phyloP scores from a whole-genome alignment of 2,797 vertebrate genomes.

The Channa striata region DNA sequence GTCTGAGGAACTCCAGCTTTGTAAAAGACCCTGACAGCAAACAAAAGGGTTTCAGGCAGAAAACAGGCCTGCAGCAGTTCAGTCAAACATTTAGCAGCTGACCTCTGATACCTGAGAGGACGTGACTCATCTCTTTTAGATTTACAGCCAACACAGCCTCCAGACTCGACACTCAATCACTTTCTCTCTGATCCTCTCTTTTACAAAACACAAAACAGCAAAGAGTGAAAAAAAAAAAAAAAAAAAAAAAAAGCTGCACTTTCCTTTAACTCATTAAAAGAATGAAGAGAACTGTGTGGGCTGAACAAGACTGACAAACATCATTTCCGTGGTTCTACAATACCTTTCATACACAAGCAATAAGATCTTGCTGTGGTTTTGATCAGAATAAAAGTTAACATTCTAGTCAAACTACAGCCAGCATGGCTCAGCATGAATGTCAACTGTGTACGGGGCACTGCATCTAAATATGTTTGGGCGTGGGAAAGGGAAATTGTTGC shows the following conservation, averaged over 20 bases:
- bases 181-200: slow-evolving; percentile 8
- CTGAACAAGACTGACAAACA: slow-evolving; percentile 26
- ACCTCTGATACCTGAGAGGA: slow-evolving; percentile 53
- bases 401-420: slow-evolving; percentile 29
- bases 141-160: slow-evolving; percentile 61
- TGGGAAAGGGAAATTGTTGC: slow-evolving; percentile 8
- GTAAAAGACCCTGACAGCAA: slow-evolving; percentile 36
- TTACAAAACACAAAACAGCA: slow-evolving; percentile 41
- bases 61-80: slow-evolving; percentile 41
- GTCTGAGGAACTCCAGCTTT: slow-evolving; percentile 16
- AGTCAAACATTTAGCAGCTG: slow-evolving; percentile 34
- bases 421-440: slow-evolving; percentile 23
- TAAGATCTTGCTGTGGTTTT: neutral
- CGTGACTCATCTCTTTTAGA: slow-evolving; percentile 64
- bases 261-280: neutral
- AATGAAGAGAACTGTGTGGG: slow-evolving; percentile 23
- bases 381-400: slow-evolving; percentile 27
- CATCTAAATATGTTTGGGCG: slow-evolving; percentile 33
- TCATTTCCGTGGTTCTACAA: slow-evolving; percentile 21
- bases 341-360: slow-evolving; percentile 28
- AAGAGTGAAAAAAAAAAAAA: no score
- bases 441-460: slow-evolving; percentile 16
- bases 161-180: slow-evolving; percentile 54
- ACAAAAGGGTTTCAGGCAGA: slow-evolving; percentile 50
- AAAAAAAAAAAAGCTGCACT: no score